Evolutionary conservation across 1,140 invertebrate species (phyloP).

Genomic region (Cecropterus lyciades): DNA sequence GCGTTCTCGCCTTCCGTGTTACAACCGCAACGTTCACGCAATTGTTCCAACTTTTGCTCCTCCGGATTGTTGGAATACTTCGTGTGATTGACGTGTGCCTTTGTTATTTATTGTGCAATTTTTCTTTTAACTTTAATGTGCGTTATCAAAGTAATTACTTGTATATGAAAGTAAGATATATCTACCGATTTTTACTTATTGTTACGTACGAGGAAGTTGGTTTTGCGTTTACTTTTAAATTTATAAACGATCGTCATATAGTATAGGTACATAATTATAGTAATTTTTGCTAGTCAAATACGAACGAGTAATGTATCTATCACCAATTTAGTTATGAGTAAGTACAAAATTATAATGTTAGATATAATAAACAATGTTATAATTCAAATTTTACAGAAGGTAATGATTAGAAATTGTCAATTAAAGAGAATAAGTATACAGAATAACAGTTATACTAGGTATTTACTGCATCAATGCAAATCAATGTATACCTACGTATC

Average conservation of each 20-base stretch:
- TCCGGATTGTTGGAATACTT: constrained; percentile 31
- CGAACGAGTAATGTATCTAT: too few relatives aligned
- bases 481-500: too few relatives aligned
- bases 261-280: too few relatives aligned
- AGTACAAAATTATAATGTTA: too few relatives aligned
- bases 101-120: constrained; percentile 30
- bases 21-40: constrained; percentile 6
- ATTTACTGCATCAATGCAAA: too few relatives aligned
- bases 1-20: constrained; percentile 23
- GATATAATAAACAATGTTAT: too few relatives aligned
- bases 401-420: too few relatives aligned
- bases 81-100: constrained; percentile 36
- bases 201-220: constrained; percentile 22
- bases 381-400: too few relatives aligned
- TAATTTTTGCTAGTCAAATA: too few relatives aligned
- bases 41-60: constrained; percentile 14
- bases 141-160: constrained; percentile 26
- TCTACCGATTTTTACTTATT: background rate
- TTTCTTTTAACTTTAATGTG: constrained; percentile 21
- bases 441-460: too few relatives aligned
- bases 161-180: constrained; percentile 15
- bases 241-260: background rate
- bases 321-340: too few relatives aligned
- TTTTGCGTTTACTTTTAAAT: background rate
- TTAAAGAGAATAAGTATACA: too few relatives aligned